Conservation (phyloP, 2,888 invertebrate genomes). For the Magallana nippona region DNA sequence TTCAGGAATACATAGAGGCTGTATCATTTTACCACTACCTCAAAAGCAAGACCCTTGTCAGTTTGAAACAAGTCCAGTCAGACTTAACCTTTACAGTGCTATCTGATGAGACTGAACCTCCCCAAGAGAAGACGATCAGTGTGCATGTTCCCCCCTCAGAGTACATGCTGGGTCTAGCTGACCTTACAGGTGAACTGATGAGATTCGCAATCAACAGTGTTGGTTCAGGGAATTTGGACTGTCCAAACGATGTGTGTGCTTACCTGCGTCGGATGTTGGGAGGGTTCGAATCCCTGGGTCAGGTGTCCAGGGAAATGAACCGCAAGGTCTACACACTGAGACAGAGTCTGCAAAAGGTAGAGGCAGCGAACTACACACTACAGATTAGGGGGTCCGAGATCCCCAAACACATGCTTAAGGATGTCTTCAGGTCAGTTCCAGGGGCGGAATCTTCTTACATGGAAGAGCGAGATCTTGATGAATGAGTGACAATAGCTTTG, state of each 20-base stretch:
- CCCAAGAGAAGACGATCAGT: background rate
- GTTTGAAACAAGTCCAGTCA: constrained; percentile 82
- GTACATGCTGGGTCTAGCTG: constrained; percentile 89
- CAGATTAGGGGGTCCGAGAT: constrained; percentile 90
- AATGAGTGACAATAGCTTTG: background rate
- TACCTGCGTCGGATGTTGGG: constrained; percentile 84
- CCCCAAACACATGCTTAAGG: constrained; percentile 85
- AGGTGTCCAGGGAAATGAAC: constrained; percentile 84
- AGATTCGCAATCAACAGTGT: constrained; percentile 91
- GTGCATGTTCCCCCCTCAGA: constrained; percentile 80
- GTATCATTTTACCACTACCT: constrained; percentile 88
- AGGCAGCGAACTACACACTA: constrained; percentile 90
- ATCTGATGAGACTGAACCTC: constrained; percentile 7
- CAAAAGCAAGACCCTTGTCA: constrained; percentile 83
- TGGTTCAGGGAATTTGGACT: constrained; percentile 81
- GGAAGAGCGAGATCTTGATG: constrained; percentile 9
- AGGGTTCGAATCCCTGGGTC: constrained; percentile 82
- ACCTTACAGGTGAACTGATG: constrained; percentile 95
- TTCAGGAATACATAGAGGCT: constrained; percentile 93
- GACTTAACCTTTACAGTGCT: constrained; percentile 61
- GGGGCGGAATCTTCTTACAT: background rate
- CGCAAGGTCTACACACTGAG: constrained; percentile 87
- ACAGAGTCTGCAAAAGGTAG: constrained; percentile 90
- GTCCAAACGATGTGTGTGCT: constrained; percentile 83
- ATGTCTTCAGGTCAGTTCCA: constrained; percentile 76